Evolutionary conservation across 2,888 invertebrate genomes (phyloP).

Genomic region (Drosophila atripex): DNA sequence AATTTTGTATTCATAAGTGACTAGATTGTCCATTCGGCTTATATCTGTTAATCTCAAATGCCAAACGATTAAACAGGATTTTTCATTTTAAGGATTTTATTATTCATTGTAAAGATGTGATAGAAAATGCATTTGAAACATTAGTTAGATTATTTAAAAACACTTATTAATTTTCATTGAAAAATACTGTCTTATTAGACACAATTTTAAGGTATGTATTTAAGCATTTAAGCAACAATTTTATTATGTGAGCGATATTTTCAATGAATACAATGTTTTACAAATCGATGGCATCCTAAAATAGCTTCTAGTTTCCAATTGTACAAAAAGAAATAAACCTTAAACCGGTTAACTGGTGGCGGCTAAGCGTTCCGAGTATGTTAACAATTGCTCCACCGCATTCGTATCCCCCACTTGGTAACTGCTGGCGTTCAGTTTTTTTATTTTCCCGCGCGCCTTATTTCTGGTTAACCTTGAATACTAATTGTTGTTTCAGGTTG

Average conservation of each 20-base stretch:
- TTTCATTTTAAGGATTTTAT: too few species aligned
- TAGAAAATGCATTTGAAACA: too few species aligned
- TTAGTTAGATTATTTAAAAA: too few species aligned
- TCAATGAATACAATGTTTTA: too few species aligned
- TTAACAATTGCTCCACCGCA: conserved; percentile 37
- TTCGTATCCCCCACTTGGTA: conserved; percentile 33
- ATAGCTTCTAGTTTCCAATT: conserved; percentile 15
- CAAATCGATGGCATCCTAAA: not conserved
- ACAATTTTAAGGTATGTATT: too few species aligned
- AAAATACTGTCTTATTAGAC: too few species aligned
- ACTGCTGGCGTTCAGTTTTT: conserved; percentile 12
- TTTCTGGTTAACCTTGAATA: conserved; percentile 80
- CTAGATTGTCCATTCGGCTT: not conserved
- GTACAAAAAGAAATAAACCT: not conserved
- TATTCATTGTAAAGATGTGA: too few species aligned
- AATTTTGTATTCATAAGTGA: not conserved
- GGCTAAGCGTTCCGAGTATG: conserved; percentile 12
- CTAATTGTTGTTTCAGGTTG: conserved; percentile 76
- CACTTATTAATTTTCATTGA: too few species aligned
- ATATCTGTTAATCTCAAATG: not conserved
- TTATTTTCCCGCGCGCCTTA: conserved; percentile 39
- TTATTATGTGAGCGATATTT: too few species aligned
- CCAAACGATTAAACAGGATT: not conserved
- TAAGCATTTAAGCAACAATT: too few species aligned
- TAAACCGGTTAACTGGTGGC: conserved; percentile 27